A percentile compares a stretch with the other conserved stretches of the same genome.
phyloP scores from a whole-genome alignment of 2,888 invertebrate species.

The Limenitis camilla region DNA sequence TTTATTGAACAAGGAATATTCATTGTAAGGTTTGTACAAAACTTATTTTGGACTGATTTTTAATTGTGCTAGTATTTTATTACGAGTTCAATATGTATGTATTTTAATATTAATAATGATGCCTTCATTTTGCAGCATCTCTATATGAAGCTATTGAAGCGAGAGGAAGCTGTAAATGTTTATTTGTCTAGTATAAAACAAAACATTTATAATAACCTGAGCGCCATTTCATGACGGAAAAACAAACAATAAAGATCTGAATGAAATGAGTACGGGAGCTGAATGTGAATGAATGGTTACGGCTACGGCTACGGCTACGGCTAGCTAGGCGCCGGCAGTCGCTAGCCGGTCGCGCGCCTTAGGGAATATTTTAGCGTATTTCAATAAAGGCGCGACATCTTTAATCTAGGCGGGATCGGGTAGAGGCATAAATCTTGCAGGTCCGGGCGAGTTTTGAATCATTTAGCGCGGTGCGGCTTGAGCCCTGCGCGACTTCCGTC shows the following conservation, averaged over 20 bases:
- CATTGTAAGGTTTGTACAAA: too few species aligned
- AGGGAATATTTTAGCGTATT: constrained; percentile 60
- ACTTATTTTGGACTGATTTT: too few species aligned
- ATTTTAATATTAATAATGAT: not conserved
- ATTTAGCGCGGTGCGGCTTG: constrained; percentile 64
- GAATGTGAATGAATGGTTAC: constrained; percentile 53
- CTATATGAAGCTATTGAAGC: not conserved
- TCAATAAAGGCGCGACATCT: constrained; percentile 73
- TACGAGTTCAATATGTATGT: too few species aligned
- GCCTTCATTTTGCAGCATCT: not conserved
- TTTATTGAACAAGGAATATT: too few species aligned
- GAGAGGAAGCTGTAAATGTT: not conserved
- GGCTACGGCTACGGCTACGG: too few species aligned
- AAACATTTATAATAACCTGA: constrained; percentile 39
- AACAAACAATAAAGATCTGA: constrained; percentile 61
- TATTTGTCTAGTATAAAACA: constrained; percentile 16
- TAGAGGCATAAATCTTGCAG: constrained; percentile 73
- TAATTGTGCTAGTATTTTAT: too few species aligned
- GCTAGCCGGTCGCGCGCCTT: constrained; percentile 27
- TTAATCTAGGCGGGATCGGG: constrained; percentile 71
- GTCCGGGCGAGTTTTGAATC: constrained; percentile 72
- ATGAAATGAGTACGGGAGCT: constrained; percentile 52
- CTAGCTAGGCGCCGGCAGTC: constrained; percentile 20
- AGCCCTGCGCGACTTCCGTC: constrained; percentile 69
- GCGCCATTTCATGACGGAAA: constrained; percentile 44